These are phyloP conservation scores for Coreius guichenoti DNA, from an alignment of 2,797 vertebrate genomes.

Conservation along the genomic window DNA sequence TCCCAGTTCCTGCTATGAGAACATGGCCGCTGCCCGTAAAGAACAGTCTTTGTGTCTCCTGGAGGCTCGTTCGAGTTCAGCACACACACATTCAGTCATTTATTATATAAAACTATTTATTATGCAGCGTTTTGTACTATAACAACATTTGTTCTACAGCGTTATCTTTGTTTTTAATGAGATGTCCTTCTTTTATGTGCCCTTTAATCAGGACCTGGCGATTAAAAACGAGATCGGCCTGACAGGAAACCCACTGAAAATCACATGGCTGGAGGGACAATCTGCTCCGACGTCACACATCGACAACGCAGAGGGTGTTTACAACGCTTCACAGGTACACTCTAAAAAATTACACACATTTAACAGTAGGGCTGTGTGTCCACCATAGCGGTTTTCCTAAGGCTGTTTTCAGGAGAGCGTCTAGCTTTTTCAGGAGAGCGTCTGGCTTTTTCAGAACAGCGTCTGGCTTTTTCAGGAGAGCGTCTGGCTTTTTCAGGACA, in stretches of 20 bases:
- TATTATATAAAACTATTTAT: background rate
- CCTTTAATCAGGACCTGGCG: background rate
- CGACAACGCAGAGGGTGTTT: background rate
- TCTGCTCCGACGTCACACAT: background rate
- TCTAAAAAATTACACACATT: background rate
- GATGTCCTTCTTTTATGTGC: background rate
- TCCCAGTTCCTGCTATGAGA: background rate
- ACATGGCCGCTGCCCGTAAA: background rate
- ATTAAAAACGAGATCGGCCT: background rate
- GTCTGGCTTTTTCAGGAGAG: too few relatives aligned
- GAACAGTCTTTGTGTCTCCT: background rate
- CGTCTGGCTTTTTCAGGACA: too few relatives aligned
- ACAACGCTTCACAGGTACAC: background rate
- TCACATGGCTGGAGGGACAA: background rate
- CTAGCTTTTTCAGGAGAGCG: too few relatives aligned
- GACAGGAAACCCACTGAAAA: background rate
- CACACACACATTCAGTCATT: background rate
- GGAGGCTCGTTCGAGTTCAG: too few relatives aligned
- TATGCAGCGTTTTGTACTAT: background rate
- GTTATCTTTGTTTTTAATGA: background rate
- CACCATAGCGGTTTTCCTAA: too few relatives aligned
- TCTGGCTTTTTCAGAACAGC: too few relatives aligned
- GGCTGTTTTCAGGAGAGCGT: too few relatives aligned
- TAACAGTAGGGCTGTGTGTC: background rate
- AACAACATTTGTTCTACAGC: background rate